Base-by-base conservation (phyloP, 2,888 invertebrate species). In the Campoplex capitator region DNA sequence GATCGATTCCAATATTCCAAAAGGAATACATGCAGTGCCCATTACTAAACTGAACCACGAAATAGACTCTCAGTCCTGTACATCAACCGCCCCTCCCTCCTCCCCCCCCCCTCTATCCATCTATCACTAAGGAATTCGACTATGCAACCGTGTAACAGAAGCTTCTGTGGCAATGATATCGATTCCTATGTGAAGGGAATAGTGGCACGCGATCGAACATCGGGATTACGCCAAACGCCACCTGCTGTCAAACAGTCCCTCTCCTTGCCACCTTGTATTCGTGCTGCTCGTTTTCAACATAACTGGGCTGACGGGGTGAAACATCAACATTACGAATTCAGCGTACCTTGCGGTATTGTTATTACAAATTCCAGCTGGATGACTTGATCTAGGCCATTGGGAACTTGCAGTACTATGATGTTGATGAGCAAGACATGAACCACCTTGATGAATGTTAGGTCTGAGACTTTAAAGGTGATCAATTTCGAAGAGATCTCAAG, bases 161-260 rank as follows among this genome's bases (percentile, higher is more conserved):
- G 74, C 84, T 73, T 80, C 76, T 73, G 67, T 62, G 75, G 91
- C 92, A 88, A 91, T 91, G 92, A 93, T 93, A 93, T 94, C 92
- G 94, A 93, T 93, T 93, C 91, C 89, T 88, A 88, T 88, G 88
- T 86, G 84, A 88, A 90, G 90, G 90, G 89, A 91, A 91, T 89
- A 82, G 32, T 86, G 87, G 91, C 93, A 93, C 93, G 93, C 93
- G 92, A 93, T 92, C 92, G 91, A 92, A 91, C 90, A 81, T 81
- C 83, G 89, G 89, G 89, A 90, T 90, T 91, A 91, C 91, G 90
- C 90, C 81, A 83, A 88, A 86, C 73, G 84, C 84, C 77, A 86
- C 73, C 74, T 83, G 68, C 91, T 91, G 92, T 92, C 91, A 92
- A 92, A 91, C 91, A 91, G 89, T 91, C 89, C 91, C 91, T 91